Evolutionary conservation across 2,113 vertebrate genomes (phyloP).

Genomic region (Strigops habroptila): DNA sequence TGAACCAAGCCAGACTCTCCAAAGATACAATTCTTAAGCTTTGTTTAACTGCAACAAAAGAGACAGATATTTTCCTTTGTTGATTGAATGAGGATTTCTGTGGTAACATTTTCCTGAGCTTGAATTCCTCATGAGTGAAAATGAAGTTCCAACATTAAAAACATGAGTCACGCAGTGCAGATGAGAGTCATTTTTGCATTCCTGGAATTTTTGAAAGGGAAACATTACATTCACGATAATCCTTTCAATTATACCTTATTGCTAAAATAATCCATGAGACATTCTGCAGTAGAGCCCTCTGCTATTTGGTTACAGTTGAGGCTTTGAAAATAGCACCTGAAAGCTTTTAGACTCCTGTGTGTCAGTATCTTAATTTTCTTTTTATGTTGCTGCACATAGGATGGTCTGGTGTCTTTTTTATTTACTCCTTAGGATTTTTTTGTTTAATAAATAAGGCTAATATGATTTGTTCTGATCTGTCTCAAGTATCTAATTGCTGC

Average conservation of each 20-base stretch:
- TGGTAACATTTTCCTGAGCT: constrained; percentile 58
- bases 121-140: constrained; percentile 70
- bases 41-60: constrained; percentile 11
- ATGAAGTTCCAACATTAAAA: constrained; percentile 73
- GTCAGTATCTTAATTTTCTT: neutral
- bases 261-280: constrained; percentile 53
- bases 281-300: constrained; percentile 1
- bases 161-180: constrained; percentile 66
- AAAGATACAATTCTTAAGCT: neutral
- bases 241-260: constrained; percentile 70
- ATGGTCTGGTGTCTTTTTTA: neutral
- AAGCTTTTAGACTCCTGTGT: constrained; percentile 2
- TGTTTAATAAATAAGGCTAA: constrained; percentile 53
- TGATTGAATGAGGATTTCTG: constrained; percentile 38
- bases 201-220: constrained; percentile 75
- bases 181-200: constrained; percentile 69
- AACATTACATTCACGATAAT: constrained; percentile 67
- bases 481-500: constrained; percentile 60
- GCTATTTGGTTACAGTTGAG: constrained; percentile 14
- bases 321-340: constrained; percentile 27
- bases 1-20: neutral
- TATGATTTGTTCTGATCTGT: constrained; percentile 42
- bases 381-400: neutral
- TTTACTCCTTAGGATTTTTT: neutral
- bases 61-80: constrained; percentile 26